Conservation (phyloP, 2,113 vertebrate genomes). For the Balaenoptera acutorostrata region DNA sequence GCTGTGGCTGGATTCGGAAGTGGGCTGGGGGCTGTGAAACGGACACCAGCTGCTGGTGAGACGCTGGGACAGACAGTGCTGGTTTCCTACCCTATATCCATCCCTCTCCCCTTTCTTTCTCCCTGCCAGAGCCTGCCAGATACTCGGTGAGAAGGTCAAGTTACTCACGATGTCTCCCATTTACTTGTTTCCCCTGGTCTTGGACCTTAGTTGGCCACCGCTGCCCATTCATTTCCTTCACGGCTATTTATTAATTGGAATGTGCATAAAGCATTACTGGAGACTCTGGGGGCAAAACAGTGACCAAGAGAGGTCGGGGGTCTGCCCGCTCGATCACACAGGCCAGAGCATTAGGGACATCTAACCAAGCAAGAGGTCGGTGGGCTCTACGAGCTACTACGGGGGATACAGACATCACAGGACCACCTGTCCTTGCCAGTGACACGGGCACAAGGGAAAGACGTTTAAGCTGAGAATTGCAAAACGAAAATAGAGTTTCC, state of each 20-base stretch:
- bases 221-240: neutral
- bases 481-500: neutral
- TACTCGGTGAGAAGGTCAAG: too few relatives aligned
- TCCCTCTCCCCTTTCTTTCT: neutral
- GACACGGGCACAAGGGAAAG: neutral
- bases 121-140: neutral
- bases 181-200: neutral
- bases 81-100: neutral
- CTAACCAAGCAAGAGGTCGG: too few relatives aligned
- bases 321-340: neutral
- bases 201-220: neutral
- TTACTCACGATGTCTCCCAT: neutral
- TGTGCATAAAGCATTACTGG: neutral
- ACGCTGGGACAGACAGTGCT: neutral
- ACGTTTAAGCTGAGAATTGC: neutral
- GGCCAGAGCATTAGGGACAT: neutral
- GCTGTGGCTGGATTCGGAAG: neutral
- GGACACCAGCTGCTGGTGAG: neutral
- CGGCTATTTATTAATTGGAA: neutral
- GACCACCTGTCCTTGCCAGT: neutral
- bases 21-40: neutral
- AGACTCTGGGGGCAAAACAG: neutral
- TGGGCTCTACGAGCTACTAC: rapidly evolving
- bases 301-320: neutral
- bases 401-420: neutral